phyloP scores from a whole-genome alignment of 2,888 invertebrate species.

The Euplagia quadripunctaria region DNA sequence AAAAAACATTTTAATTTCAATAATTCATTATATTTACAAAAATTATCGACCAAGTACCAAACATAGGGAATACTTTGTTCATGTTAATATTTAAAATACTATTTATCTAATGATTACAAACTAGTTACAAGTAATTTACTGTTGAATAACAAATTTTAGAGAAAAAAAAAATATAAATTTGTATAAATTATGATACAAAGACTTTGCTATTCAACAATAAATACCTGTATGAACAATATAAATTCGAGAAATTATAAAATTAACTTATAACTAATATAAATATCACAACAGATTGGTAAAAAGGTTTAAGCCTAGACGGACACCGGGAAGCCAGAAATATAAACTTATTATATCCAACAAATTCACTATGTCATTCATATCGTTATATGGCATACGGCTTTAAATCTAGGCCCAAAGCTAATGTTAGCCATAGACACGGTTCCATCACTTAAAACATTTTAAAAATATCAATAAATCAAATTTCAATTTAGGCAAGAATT shows the following conservation, averaged over 20 bases:
- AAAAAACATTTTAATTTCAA: conserved; percentile 32
- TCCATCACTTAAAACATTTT: neutral
- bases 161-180: neutral
- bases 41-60: conserved; percentile 53
- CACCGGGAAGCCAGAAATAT: neutral
- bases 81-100: conserved; percentile 24
- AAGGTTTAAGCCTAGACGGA: conserved; percentile 11
- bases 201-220: conserved; percentile 22
- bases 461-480: neutral
- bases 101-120: conserved; percentile 13
- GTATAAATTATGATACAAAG: conserved; percentile 3
- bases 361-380: too few relatives aligned
- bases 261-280: conserved; percentile 28
- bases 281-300: conserved; percentile 48
- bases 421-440: neutral
- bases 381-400: neutral
- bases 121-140: conserved; percentile 8
- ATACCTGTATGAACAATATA: conserved; percentile 10
- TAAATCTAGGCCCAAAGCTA: neutral
- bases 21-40: conserved; percentile 52
- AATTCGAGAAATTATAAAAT: conserved; percentile 29
- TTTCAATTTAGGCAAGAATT: neutral
- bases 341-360: neutral
- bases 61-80: conserved; percentile 36
- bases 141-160: neutral